Percentiles rank a stretch among this genome's conserved stretches.
Evolutionary conservation across 2,888 invertebrate genomes (phyloP).

Genomic region (Chouioia cunea): DNA sequence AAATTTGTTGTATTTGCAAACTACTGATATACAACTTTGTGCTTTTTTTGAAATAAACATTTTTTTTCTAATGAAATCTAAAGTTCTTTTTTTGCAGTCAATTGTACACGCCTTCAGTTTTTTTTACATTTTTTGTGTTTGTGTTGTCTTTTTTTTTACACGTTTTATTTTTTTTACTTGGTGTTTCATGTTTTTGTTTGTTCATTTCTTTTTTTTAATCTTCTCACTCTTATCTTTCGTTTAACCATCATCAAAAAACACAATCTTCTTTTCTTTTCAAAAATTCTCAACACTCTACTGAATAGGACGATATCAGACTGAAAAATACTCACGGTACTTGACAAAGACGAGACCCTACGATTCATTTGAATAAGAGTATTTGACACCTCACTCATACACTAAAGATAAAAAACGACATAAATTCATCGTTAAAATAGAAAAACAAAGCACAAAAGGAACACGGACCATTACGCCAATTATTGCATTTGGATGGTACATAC

Average conservation of each 20-base stretch:
- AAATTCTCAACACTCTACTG: slow-evolving; percentile 26
- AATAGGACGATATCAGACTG: slow-evolving; percentile 5
- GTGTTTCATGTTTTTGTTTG: slow-evolving; percentile 19
- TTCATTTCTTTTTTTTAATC: slow-evolving; percentile 9
- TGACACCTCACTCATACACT: neutral
- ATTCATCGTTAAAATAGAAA: neutral
- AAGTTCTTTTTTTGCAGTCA: slow-evolving; percentile 40
- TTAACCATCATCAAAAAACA: slow-evolving; percentile 3
- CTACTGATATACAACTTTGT: slow-evolving; percentile 39
- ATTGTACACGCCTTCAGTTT: slow-evolving; percentile 40
- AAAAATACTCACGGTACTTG: neutral
- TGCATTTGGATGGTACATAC: slow-evolving; percentile 11
- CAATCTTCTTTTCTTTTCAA: neutral
- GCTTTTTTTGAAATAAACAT: slow-evolving; percentile 48
- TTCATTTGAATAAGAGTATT: neutral
- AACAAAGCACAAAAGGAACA: slow-evolving; percentile 48
- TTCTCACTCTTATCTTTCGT: slow-evolving; percentile 29
- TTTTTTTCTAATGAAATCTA: slow-evolving; percentile 46
- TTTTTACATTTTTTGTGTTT: slow-evolving; percentile 18
- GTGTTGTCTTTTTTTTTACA: slow-evolving; percentile 6
- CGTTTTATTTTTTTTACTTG: slow-evolving; percentile 23
- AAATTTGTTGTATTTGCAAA: slow-evolving; percentile 42
- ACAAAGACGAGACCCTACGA: neutral
- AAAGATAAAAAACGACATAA: neutral
- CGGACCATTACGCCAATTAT: slow-evolving; percentile 42